Base-by-base conservation (phyloP, 2,888 invertebrate genomes). In the Silvanus unidentatus region DNA sequence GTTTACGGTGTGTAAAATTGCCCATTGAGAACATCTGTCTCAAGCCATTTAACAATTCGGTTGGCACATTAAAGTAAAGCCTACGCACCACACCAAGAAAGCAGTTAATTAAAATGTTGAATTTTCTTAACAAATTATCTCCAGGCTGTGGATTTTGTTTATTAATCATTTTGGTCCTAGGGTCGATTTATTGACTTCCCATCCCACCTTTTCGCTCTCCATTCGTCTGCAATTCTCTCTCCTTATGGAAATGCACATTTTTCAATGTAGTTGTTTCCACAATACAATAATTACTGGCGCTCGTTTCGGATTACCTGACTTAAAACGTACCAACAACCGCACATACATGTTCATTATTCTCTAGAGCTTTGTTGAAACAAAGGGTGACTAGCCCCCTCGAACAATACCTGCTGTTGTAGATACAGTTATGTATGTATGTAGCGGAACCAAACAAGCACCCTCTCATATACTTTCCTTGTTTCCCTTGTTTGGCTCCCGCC, bases 31-130 rank as follows among this genome's bases (percentile, higher is more conserved):
- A 48, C 53, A 53, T 48, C 53, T 53, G 50, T 48, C 46, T 44
- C 44, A 43, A 48, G 40, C 46, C 47, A 43, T 53, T 50, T 50
- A 50, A 52, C 52, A 48, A 49, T 49, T 49, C 42, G 39, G 44
- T 44, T 43, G 46, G 30, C 49, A 44, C 46, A 41, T 46, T 50
- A 48, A n/a, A n/a, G n/a, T n/a, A n/a, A 50, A 40, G 36, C 49
- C 49, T 43, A 47, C 49, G 49, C 47, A 45, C 42, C 42, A 42
- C 43, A 41, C 32, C 37, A 22, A 3, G 4, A 22, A 22, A 22
- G 22, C 3, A 22, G 44, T 45, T 48, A 52, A 52, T 52, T 52
- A 52, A 52, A 52, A 49, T 48, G 48, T 44, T 39, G 43, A 42
- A 46, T 49, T 52, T 46, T 34, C 10, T 22, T 42, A 22, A 22